Conservation (phyloP, 2,113 vertebrate species). For the Neofelis nebulosa region DNA sequence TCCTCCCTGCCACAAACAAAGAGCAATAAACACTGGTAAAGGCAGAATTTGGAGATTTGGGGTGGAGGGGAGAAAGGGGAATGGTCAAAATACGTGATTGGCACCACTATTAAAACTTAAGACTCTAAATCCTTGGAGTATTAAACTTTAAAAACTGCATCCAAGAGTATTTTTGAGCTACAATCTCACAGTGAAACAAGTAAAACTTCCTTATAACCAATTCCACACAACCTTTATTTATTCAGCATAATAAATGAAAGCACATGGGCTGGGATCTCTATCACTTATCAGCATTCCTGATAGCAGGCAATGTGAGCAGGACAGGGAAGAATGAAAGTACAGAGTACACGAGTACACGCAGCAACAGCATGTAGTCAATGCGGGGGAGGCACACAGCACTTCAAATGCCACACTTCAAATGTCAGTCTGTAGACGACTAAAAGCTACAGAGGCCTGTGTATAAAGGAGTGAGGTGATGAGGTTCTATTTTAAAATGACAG, state of each 20-base stretch:
- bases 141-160: not conserved
- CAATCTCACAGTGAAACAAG: not conserved
- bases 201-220: not conserved
- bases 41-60: not conserved
- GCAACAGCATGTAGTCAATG: not conserved
- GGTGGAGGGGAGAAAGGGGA: not conserved
- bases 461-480: not conserved
- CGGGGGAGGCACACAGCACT: not conserved
- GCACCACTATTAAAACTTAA: constrained; percentile 6
- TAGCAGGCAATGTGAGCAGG: not conserved
- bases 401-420: not conserved
- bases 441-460: not conserved
- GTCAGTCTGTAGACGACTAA: not conserved
- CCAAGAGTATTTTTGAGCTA: not conserved
- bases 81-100: not conserved
- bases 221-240: not conserved
- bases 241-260: not conserved
- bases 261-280: not conserved
- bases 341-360: not conserved
- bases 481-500: not conserved
- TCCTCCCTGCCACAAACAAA: constrained; percentile 27
- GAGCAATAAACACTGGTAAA: constrained; percentile 23
- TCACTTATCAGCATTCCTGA: not conserved
- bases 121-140: not conserved
- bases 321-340: not conserved